These are phyloP conservation scores for Acrocephalus scirpaceus DNA, from an alignment of 2,797 vertebrate species.

Conservation along the genomic window DNA sequence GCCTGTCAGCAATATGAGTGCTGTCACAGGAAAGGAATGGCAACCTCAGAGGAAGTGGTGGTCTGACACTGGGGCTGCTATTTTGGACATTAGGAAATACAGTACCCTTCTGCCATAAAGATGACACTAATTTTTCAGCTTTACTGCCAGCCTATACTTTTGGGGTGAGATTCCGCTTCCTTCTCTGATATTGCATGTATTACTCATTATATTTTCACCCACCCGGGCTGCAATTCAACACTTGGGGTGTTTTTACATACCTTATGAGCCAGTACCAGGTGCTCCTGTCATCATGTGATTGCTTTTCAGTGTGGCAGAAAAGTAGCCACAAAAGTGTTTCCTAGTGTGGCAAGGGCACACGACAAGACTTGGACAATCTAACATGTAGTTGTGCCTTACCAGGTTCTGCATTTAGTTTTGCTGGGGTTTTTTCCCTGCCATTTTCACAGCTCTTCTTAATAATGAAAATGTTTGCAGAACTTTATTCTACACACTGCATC, in stretches of 20 bases:
- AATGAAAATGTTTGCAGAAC: neutral
- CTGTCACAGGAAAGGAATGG: neutral
- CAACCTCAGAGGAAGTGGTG: neutral
- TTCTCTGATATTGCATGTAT: neutral
- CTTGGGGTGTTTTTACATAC: neutral
- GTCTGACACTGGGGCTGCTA: neutral
- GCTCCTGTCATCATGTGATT: neutral
- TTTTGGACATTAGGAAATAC: fast-evolving
- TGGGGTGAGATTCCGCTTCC: neutral
- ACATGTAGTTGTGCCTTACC: neutral
- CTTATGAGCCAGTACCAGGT: neutral
- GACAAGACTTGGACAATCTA: neutral
- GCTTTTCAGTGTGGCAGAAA: neutral
- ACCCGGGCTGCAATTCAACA: neutral
- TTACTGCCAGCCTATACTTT: neutral
- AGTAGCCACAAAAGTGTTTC: neutral
- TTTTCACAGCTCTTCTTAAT: neutral
- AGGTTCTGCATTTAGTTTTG: neutral
- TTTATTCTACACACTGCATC: neutral
- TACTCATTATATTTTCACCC: neutral
- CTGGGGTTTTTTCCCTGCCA: fast-evolving
- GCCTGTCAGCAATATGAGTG: neutral
- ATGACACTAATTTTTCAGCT: neutral
- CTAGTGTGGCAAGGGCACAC: neutral
- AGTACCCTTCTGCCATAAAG: neutral